Evolutionary conservation across 2,888 invertebrate genomes (phyloP).

Genomic region (Meiosimyza platycephala): DNA sequence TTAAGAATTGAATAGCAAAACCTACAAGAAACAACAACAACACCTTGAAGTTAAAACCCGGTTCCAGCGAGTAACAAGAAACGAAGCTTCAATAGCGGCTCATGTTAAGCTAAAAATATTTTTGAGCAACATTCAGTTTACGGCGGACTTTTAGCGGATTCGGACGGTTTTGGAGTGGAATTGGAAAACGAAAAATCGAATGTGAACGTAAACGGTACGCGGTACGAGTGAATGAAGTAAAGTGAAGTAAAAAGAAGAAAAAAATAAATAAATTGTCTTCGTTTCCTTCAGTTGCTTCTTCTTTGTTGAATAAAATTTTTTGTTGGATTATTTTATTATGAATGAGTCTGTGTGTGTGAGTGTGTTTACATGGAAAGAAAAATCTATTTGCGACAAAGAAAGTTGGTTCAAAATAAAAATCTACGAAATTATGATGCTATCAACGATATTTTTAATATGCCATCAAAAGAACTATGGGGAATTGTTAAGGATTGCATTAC

Average conservation of each 20-base stretch:
- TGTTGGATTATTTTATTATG: slow-evolving; percentile 40
- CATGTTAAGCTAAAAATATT: slow-evolving; percentile 7
- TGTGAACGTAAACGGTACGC: slow-evolving; percentile 18
- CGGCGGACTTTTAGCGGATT: slow-evolving; percentile 59
- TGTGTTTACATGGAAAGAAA: slow-evolving; percentile 29
- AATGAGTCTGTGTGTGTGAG: slow-evolving; percentile 47
- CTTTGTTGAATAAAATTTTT: slow-evolving; percentile 21
- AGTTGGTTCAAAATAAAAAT: neutral
- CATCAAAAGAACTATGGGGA: no score
- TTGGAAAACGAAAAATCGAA: slow-evolving; percentile 16
- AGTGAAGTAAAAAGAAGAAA: neutral
- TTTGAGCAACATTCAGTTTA: slow-evolving; percentile 54
- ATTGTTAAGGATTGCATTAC: no score
- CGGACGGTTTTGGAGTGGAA: slow-evolving; percentile 49
- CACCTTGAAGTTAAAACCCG: no score
- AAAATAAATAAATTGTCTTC: neutral
- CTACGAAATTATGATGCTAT: no score
- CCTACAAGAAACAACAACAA: no score
- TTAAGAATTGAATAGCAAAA: no score
- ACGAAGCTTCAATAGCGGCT: slow-evolving; percentile 48
- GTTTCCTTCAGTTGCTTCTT: neutral
- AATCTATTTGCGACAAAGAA: slow-evolving; percentile 10
- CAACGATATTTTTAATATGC: no score
- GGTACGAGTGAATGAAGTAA: slow-evolving; percentile 31
- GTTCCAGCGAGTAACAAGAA: slow-evolving; percentile 28